These are phyloP conservation scores for Vultur gryphus DNA, from an alignment of 2,797 vertebrate species.

Conservation along the genomic window DNA sequence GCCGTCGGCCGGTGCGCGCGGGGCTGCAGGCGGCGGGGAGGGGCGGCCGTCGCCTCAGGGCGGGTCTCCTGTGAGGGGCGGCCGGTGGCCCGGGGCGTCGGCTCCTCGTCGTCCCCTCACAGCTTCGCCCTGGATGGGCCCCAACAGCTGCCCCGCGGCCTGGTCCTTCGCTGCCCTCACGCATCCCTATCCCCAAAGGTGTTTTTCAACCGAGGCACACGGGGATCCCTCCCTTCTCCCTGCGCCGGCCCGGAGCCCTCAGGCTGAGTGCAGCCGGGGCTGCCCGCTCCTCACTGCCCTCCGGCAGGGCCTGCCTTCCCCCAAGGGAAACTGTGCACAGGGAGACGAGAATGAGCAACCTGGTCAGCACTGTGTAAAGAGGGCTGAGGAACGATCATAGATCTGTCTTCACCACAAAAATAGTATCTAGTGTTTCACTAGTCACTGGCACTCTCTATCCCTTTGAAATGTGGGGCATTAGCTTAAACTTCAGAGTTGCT, in stretches of 20 bases:
- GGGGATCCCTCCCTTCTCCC: no score
- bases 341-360: background rate
- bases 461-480: background rate
- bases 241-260: background rate
- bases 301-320: background rate
- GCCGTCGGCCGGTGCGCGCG: no score
- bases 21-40: no score
- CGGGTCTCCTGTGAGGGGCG: background rate
- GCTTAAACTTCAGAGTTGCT: background rate
- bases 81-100: accelerated
- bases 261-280: background rate
- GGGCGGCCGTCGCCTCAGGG: background rate
- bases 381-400: accelerated
- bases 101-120: accelerated
- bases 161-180: accelerated
- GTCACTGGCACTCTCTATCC: no score
- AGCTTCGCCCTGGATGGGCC: accelerated
- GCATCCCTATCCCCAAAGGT: accelerated
- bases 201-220: background rate
- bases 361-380: accelerated
- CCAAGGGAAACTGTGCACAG: accelerated
- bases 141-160: accelerated
- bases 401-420: background rate
- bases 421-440: background rate
- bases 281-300: background rate